phyloP scores from a whole-genome alignment of 2,888 invertebrate species.

The Trachelus tabidus region DNA sequence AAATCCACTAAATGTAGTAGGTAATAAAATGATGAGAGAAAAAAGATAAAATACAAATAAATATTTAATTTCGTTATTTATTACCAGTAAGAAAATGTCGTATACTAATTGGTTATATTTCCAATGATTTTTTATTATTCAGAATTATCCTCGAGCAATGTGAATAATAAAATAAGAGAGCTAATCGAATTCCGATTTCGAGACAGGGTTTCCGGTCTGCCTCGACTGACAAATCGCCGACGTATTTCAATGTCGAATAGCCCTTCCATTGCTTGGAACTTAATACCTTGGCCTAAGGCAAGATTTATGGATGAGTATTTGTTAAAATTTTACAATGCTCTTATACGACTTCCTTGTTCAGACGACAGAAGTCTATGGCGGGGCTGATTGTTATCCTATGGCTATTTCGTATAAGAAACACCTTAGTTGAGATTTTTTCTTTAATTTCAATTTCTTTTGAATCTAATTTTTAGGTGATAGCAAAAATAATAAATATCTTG shows the following conservation, averaged over 20 bases:
- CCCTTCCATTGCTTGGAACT: background rate
- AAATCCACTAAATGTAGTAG: background rate
- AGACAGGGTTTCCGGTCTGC: background rate
- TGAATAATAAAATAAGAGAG: background rate
- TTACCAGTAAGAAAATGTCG: background rate
- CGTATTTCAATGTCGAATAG: background rate
- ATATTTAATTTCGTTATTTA: background rate
- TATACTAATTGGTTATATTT: background rate
- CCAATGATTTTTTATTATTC: background rate
- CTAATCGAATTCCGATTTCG: background rate
- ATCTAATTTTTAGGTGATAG: background rate
- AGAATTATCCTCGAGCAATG: background rate
- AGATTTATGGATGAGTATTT: background rate
- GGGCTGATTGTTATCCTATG: background rate
- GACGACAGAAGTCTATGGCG: background rate
- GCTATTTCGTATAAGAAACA: background rate
- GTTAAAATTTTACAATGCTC: background rate
- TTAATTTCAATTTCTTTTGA: background rate
- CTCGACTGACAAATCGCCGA: background rate
- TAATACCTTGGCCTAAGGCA: background rate
- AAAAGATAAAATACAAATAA: background rate
- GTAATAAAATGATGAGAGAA: background rate
- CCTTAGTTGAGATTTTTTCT: too few relatives aligned
- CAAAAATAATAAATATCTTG: background rate
- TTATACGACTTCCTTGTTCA: background rate